Evolutionary conservation across 2,888 invertebrate species (phyloP).

Genomic region (Matsumyia berberina): DNA sequence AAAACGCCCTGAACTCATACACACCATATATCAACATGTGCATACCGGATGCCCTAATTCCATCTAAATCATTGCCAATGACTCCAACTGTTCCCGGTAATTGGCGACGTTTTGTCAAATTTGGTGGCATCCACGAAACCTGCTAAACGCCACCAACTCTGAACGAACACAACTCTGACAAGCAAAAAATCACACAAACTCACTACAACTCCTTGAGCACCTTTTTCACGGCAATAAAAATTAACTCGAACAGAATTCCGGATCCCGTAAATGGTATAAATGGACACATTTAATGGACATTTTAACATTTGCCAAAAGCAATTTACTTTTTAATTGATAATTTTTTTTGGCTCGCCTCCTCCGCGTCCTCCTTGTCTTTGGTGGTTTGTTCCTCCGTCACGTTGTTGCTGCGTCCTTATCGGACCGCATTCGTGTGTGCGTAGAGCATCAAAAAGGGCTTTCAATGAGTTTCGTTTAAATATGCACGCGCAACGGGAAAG

Average conservation of each 20-base stretch:
- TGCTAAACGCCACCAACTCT: constrained; percentile 69
- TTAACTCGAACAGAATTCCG: constrained; percentile 76
- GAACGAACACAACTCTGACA: constrained; percentile 37
- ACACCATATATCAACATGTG: neutral
- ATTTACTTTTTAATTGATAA: constrained; percentile 77
- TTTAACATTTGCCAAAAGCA: constrained; percentile 76
- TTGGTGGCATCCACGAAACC: constrained; percentile 63
- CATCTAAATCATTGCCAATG: constrained; percentile 19
- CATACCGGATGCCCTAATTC: constrained; percentile 22
- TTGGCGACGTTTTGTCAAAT: constrained; percentile 66
- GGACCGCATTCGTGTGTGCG: constrained; percentile 50
- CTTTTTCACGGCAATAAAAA: constrained; percentile 76
- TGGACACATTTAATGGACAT: constrained; percentile 76
- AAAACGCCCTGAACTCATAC: too few species aligned
- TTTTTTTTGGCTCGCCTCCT: constrained; percentile 28
- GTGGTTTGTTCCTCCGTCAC: constrained; percentile 24
- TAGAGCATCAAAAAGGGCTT: constrained; percentile 53
- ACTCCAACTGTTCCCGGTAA: constrained; percentile 44
- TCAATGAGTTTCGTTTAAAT: constrained; percentile 52
- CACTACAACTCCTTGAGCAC: constrained; percentile 61
- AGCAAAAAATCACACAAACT: constrained; percentile 14
- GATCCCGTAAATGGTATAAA: constrained; percentile 76
- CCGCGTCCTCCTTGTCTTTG: constrained; percentile 8
- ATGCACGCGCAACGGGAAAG: constrained; percentile 31
- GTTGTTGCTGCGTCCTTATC: constrained; percentile 52